These are phyloP conservation scores for Anguilla pacifica DNA, from an alignment of 2,797 vertebrate genomes.

Conservation along the genomic window DNA sequence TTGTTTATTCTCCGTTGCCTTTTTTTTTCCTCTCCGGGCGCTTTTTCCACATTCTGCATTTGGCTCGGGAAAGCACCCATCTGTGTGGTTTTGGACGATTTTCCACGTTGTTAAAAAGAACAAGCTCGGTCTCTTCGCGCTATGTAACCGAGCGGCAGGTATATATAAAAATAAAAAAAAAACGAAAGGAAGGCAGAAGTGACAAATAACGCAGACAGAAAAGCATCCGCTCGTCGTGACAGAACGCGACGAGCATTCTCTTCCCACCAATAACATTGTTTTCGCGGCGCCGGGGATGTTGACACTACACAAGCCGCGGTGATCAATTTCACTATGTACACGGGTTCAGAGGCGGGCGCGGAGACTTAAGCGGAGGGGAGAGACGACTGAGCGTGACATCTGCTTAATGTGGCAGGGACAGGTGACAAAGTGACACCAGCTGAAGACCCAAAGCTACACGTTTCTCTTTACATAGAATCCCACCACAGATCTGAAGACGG, in stretches of 20 bases:
- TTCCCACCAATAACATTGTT: background rate
- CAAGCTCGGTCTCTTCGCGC: background rate
- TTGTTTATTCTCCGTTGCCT: background rate
- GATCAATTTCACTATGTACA: background rate
- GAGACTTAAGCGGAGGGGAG: background rate
- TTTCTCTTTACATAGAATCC: background rate
- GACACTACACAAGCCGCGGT: background rate
- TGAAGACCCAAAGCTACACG: background rate
- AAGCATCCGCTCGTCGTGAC: background rate
- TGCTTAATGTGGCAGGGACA: conserved; percentile 17
- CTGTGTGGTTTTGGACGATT: background rate
- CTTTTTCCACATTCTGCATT: background rate
- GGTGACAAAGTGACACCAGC: conserved; percentile 4
- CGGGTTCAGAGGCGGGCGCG: background rate
- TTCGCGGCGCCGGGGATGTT: background rate
- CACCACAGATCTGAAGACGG: background rate
- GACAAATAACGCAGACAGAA: background rate
- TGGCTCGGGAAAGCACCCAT: background rate
- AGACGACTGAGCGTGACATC: background rate
- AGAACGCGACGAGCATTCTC: background rate
- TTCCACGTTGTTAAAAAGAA: background rate
- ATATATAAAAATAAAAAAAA: background rate
- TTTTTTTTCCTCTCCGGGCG: background rate
- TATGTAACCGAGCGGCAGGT: background rate
- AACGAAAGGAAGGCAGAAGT: background rate